These are phyloP conservation scores for Meloidogyne hapla DNA, from an alignment of 1,140 invertebrate genomes.

Conservation along the genomic window DNA sequence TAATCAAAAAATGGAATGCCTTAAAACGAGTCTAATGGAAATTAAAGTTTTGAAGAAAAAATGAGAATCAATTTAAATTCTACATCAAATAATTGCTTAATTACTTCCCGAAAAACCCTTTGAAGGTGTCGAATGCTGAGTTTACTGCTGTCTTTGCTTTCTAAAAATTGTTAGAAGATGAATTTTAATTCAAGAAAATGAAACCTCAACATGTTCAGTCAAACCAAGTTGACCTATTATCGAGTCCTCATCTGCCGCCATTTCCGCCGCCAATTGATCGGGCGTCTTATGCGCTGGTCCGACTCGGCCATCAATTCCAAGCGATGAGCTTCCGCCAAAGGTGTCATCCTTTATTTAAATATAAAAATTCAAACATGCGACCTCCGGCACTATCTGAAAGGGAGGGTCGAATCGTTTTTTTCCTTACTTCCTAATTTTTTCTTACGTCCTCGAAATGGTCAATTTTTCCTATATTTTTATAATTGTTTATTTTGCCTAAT, in stretches of 20 bases:
- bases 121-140: conserved; percentile 56
- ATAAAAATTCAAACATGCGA: not conserved
- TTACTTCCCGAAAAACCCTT: conserved; percentile 44
- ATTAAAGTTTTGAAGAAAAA: no score
- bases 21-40: no score
- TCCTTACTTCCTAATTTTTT: no score
- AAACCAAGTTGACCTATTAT: conserved; percentile 61
- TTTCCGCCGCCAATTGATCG: conserved; percentile 58
- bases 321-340: not conserved
- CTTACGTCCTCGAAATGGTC: no score
- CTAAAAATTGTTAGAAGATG: conserved; percentile 11
- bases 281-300: conserved; percentile 55
- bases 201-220: conserved; percentile 60
- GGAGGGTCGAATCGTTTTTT: no score
- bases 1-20: no score
- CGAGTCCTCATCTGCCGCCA: conserved; percentile 45
- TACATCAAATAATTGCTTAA: not conserved
- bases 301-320: conserved; percentile 56
- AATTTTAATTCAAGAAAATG: not conserved
- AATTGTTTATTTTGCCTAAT: no score
- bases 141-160: conserved; percentile 62
- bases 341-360: not conserved
- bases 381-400: no score
- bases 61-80: no score
- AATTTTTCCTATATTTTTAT: no score